A percentile compares a stretch with the other conserved stretches of the same genome.
Evolutionary conservation across 2,888 invertebrate genomes (phyloP).

Genomic region (Lithosia quadra): DNA sequence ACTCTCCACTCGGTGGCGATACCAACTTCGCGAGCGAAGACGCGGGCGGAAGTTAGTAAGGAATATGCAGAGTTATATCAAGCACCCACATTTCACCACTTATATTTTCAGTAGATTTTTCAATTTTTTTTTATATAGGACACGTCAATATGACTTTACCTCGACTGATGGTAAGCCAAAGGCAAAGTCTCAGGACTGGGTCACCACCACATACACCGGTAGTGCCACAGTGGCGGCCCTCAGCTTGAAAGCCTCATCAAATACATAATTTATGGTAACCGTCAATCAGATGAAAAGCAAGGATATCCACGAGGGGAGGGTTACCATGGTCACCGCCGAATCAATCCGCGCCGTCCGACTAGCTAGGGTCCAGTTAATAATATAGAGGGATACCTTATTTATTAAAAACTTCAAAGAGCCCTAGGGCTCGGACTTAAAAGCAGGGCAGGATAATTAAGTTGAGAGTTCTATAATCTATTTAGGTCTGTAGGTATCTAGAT

Average conservation of each 20-base stretch:
- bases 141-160: too few species aligned
- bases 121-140: too few species aligned
- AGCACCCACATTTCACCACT: too few species aligned
- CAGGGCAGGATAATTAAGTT: constrained; percentile 18
- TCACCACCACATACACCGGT: too few species aligned
- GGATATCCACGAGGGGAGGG: constrained; percentile 8
- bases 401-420: constrained; percentile 25
- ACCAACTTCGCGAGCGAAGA: too few species aligned
- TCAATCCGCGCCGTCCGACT: constrained; percentile 14
- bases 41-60: too few species aligned
- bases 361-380: constrained; percentile 13
- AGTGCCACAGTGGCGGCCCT: too few species aligned
- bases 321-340: constrained; percentile 24
- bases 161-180: too few species aligned
- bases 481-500: not conserved
- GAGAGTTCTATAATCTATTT: not conserved
- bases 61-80: too few species aligned
- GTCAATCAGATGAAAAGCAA: not conserved
- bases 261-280: not conserved
- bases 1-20: too few species aligned
- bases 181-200: too few species aligned
- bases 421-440: constrained; percentile 2
- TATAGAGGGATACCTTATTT: constrained; percentile 12
- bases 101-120: too few species aligned
- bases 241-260: not conserved